Conservation (phyloP, 2,888 invertebrate genomes). For the Hirtodrosophila cameraria region DNA sequence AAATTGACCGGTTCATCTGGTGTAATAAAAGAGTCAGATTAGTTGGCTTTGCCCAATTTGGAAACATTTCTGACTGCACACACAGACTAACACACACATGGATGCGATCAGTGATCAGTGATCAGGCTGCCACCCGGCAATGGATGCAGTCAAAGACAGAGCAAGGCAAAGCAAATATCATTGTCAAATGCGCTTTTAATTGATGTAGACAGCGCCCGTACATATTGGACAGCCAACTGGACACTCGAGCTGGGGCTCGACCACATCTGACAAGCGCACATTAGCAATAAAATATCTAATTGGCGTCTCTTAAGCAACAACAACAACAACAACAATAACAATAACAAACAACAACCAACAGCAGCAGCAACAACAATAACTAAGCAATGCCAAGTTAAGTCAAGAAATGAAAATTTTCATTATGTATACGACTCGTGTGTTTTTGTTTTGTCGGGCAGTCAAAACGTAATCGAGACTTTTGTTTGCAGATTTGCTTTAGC, state of each 20-base stretch:
- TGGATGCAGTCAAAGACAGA: conserved; percentile 10
- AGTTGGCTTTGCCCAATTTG: conserved; percentile 40
- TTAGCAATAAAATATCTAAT: conserved; percentile 81
- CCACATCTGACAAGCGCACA: conserved; percentile 71
- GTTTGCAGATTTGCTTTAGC: conserved; percentile 55
- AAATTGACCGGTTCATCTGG: conserved; percentile 8
- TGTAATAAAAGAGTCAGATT: conserved; percentile 29
- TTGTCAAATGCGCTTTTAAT: conserved; percentile 80
- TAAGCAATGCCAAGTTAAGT: conserved; percentile 21
- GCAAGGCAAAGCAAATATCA: conserved; percentile 68
- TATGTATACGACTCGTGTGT: conserved; percentile 38
- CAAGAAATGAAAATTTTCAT: conserved; percentile 69
- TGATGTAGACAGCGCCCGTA: conserved; percentile 76
- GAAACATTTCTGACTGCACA: conserved; percentile 38
- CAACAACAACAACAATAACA: conserved; percentile 28
- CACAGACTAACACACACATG: too few species aligned
- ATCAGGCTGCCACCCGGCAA: conserved; percentile 46
- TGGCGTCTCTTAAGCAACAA: conserved; percentile 65
- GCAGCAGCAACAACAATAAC: conserved; percentile 21
- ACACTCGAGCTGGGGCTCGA: conserved; percentile 57
- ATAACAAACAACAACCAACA: too few species aligned
- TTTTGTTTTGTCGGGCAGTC: conserved; percentile 26
- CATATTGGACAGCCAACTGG: conserved; percentile 74
- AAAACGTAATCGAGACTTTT: conserved; percentile 67
- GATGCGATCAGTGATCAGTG: conserved; percentile 34